A percentile compares a stretch with the other conserved stretches of the same genome.
phyloP scores from a whole-genome alignment of 2,797 vertebrate species.

The Myioborus miniatus region DNA sequence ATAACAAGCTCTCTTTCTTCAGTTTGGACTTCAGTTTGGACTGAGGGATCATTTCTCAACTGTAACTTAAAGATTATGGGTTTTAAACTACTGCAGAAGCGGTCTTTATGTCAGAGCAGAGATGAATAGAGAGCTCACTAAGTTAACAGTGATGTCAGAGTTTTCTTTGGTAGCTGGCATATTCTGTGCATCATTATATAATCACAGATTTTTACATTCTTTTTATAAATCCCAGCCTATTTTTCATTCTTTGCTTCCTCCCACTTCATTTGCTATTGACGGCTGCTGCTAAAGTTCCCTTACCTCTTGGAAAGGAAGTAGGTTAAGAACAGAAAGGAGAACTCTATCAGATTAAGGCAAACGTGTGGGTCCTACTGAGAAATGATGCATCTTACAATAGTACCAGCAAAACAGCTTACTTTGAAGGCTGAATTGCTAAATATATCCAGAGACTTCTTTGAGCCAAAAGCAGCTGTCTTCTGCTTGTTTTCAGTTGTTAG shows the following conservation, averaged over 20 bases:
- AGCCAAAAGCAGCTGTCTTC: constrained; percentile 47
- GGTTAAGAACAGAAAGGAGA: constrained; percentile 60
- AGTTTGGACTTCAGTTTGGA: not conserved
- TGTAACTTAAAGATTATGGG: not conserved
- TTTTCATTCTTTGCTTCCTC: constrained; percentile 53
- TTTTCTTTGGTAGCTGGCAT: not conserved
- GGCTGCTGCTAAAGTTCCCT: constrained; percentile 36
- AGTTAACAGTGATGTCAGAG: not conserved
- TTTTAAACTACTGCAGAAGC: not conserved
- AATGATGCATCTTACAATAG: constrained; percentile 22
- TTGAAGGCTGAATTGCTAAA: constrained; percentile 33
- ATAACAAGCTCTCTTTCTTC: not conserved
- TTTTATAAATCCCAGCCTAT: constrained; percentile 54
- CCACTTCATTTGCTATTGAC: constrained; percentile 42
- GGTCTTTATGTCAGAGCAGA: not conserved
- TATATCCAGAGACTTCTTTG: not conserved
- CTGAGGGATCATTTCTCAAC: not conserved
- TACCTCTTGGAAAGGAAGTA: constrained; percentile 71
- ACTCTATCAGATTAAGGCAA: constrained; percentile 64
- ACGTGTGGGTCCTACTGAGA: constrained; percentile 55
- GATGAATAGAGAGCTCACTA: not conserved
- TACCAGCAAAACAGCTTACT: constrained; percentile 29
- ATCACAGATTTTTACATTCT: constrained; percentile 42
- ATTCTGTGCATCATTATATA: constrained; percentile 47
- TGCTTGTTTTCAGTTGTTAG: constrained; percentile 43